Evolutionary conservation across 2,113 vertebrate genomes (phyloP).

Genomic region (Podarcis muralis): DNA sequence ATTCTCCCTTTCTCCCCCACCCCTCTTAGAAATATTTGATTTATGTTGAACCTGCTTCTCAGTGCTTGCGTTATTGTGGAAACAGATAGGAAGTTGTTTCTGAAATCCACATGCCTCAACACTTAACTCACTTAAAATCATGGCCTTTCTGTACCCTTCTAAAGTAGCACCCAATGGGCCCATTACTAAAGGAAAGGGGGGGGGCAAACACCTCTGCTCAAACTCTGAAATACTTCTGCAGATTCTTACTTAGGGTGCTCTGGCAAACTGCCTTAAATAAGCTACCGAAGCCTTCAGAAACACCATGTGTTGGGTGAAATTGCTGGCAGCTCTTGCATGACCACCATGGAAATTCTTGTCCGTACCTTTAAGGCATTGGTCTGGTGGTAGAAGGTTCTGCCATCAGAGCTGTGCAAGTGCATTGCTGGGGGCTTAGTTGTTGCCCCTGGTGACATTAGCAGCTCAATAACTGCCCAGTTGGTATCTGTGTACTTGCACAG

Average conservation of each 20-base stretch:
- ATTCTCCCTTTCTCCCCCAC: not conserved
- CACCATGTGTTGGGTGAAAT: not conserved
- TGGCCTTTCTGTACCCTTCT: not conserved
- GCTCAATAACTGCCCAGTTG: not conserved
- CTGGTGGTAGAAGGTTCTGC: not conserved
- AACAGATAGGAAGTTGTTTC: not conserved
- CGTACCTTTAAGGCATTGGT: not conserved
- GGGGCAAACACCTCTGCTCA: not conserved
- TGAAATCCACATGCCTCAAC: not conserved
- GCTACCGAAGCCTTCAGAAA: not conserved
- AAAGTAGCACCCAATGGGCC: not conserved
- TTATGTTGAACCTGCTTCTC: not conserved
- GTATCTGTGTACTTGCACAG: too few species aligned
- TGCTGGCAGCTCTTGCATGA: not conserved
- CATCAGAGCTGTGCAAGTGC: not conserved
- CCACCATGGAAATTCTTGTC: not conserved
- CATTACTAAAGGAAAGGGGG: not conserved
- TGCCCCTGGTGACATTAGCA: not conserved
- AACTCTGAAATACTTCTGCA: not conserved
- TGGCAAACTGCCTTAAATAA: not conserved
- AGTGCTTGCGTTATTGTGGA: not conserved
- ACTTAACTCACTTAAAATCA: not conserved
- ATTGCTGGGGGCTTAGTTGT: not conserved
- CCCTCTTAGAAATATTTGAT: not conserved
- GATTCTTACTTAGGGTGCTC: not conserved